These are phyloP conservation scores for Hydrozoanthus gracilis DNA, from an alignment of 92 coral and sea anemone species.

Conservation along the genomic window DNA sequence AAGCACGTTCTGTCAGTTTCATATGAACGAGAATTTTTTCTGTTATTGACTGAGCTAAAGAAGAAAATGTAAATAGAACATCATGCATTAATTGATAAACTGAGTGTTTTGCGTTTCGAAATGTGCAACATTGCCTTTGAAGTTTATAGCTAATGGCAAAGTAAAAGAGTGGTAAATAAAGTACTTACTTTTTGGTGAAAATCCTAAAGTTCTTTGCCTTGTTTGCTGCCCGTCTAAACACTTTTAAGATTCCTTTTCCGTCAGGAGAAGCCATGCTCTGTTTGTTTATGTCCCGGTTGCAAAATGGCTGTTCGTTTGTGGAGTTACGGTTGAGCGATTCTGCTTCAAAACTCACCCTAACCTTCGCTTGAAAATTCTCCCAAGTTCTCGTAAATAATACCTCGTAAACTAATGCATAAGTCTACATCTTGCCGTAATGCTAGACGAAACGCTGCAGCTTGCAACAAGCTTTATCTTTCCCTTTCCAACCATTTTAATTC, in stretches of 20 bases:
- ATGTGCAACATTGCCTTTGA: not conserved
- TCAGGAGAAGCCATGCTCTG: slow-evolving; percentile 61
- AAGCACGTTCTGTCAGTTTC: slow-evolving; percentile 4
- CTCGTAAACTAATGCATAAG: not conserved
- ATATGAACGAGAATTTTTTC: not conserved
- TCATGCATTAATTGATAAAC: not conserved
- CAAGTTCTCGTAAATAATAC: not conserved
- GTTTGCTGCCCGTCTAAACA: slow-evolving; percentile 83
- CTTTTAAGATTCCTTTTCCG: slow-evolving; percentile 59
- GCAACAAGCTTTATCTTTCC: not conserved
- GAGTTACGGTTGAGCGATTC: slow-evolving; percentile 21
- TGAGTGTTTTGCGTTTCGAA: not conserved
- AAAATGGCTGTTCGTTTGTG: not conserved
- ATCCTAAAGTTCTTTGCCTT: slow-evolving; percentile 87
- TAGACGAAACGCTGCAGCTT: not conserved
- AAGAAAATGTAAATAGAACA: not conserved
- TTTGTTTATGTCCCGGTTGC: not conserved
- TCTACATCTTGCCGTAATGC: not conserved
- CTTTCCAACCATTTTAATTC: not conserved
- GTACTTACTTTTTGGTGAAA: slow-evolving; percentile 78
- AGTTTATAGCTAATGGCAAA: not conserved
- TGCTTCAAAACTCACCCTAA: slow-evolving; percentile 27
- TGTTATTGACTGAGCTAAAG: not conserved
- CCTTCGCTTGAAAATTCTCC: too few relatives aligned
- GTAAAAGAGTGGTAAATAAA: not conserved